These are phyloP conservation scores for Tylochromis polylepis DNA, from an alignment of 2,113 vertebrate genomes.

Conservation along the genomic window DNA sequence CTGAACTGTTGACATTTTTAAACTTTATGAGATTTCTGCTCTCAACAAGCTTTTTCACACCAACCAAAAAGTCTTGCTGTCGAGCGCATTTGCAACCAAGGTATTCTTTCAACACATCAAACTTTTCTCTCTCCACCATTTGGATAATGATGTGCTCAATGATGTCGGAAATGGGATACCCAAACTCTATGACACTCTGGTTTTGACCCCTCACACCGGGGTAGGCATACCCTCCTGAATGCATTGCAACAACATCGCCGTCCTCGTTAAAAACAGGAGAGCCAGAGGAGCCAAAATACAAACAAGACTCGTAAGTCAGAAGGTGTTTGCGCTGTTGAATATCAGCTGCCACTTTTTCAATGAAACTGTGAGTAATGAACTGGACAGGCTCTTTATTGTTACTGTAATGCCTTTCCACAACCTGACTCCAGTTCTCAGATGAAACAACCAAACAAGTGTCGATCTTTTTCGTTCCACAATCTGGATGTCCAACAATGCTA, in stretches of 20 bases:
- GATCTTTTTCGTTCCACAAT: slow-evolving; percentile 12
- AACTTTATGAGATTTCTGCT: background rate
- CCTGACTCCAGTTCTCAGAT: rapidly evolving
- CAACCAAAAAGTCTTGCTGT: rapidly evolving
- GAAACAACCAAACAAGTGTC: slow-evolving; percentile 47
- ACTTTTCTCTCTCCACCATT: background rate
- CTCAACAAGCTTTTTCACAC: background rate
- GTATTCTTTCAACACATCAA: slow-evolving; percentile 1
- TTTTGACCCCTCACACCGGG: rapidly evolving
- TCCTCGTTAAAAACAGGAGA: slow-evolving; percentile 36
- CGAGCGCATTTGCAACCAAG: background rate
- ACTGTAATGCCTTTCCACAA: background rate
- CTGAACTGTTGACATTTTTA: background rate
- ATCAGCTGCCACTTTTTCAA: background rate
- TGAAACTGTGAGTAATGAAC: rapidly evolving
- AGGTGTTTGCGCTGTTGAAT: rapidly evolving
- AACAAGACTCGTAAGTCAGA: background rate
- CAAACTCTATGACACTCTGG: background rate
- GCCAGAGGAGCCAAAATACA: slow-evolving; percentile 15
- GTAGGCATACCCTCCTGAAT: background rate
- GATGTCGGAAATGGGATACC: background rate
- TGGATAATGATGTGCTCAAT: background rate
- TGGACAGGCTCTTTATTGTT: background rate
- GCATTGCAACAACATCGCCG: slow-evolving; percentile 27
- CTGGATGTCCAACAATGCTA: slow-evolving; percentile 60